These are phyloP conservation scores for Bucorvus abyssinicus DNA, from an alignment of 2,797 vertebrate genomes.

Conservation along the genomic window DNA sequence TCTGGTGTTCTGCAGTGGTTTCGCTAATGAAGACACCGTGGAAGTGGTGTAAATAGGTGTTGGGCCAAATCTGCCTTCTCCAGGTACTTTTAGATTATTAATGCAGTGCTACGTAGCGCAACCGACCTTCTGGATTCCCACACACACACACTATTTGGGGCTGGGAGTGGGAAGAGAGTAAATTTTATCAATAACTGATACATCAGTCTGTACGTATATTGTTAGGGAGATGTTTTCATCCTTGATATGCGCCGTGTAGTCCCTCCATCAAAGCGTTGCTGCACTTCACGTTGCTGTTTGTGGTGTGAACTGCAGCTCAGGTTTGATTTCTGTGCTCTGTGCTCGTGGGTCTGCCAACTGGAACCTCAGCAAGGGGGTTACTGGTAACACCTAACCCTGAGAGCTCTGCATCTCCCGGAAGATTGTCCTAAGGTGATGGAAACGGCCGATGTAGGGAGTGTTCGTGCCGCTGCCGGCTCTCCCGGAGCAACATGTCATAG, in stretches of 20 bases:
- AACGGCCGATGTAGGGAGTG: neutral
- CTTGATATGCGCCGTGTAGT: neutral
- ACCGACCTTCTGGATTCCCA: neutral
- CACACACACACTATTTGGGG: too few relatives aligned
- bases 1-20: constrained; percentile 6
- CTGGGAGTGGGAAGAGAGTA: neutral
- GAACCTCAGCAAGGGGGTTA: neutral
- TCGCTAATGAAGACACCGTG: neutral
- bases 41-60: neutral
- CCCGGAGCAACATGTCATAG: neutral
- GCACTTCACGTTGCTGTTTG: fast-evolving
- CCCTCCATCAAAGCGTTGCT: too few relatives aligned
- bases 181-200: neutral
- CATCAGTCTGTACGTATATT: neutral
- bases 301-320: neutral
- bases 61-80: neutral
- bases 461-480: neutral
- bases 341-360: neutral
- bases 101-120: neutral
- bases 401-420: neutral
- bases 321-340: neutral
- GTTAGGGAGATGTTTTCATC: neutral
- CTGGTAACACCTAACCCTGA: neutral
- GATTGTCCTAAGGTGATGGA: neutral
- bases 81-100: neutral